Base-by-base conservation (phyloP, 2,888 invertebrate species). In the Trissolcus brochymenae region DNA sequence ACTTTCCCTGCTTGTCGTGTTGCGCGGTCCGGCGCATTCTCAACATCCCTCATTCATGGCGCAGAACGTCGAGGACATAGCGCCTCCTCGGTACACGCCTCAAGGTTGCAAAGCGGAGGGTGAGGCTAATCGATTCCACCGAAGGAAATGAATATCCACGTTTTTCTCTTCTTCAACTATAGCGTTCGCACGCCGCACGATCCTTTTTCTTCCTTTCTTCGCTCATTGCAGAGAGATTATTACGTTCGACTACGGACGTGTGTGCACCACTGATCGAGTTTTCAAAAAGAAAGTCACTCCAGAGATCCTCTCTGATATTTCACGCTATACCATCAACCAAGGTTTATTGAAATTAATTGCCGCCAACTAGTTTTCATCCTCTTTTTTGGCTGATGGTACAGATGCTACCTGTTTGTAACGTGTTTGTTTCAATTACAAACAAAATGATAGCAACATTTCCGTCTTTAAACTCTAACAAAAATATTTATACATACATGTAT, bases 1-100 rank as follows among this genome's bases (percentile, higher is more conserved):
- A 84, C 81, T 84, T 84, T 83, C 82, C 82, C 83, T 73, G 79
- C 68, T 79, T 79, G 76, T 81, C 80, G 79, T 77, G 75, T 60
- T 70, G 64, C 60, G 72, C 62, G 49, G 74, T 25, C 72, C 76
- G 62, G 54, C 51, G 19, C 76, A 79, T 77, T 79, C 79, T 40
- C 75, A 71, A 72, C 79, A 77, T 79, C 79, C 67, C 72, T 79
- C 79, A 79, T 77, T 79, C 76, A 72, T 67, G 49, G 64, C 66
- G 54, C 60, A 62, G 43, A 62, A 59, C 67, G 60, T 65, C 65
- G 68, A 66, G 65, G 77, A 78, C 77, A 78, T 57, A 68, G 73
- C 73, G 68, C 73, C 72, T 77, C 62, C 35, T 71, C 35, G 55
- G 51, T 67, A 51, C 66, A 66, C 67, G 68, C 60, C 61, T 74